Evolutionary conservation across 1,140 invertebrate species (phyloP).

Genomic region (Drosophila seguyi): DNA sequence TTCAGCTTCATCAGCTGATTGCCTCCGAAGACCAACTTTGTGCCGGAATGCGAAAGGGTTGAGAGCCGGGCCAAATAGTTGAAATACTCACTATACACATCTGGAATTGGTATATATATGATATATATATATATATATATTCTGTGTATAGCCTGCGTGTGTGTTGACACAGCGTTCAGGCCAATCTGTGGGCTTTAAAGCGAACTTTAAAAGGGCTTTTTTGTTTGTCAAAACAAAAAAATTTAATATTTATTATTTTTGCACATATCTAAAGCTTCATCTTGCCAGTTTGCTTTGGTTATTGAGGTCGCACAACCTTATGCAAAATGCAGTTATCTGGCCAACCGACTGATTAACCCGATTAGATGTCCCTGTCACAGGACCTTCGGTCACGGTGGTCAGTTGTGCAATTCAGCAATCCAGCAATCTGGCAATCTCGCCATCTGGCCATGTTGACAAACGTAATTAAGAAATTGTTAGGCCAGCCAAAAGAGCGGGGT

Average conservation of each 20-base stretch:
- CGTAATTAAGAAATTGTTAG: conserved; percentile 61
- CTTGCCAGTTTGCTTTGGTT: not conserved
- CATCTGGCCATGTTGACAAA: conserved; percentile 45
- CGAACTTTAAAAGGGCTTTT: not conserved
- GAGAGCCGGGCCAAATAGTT: conserved; percentile 2
- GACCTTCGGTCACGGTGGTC: conserved; percentile 20
- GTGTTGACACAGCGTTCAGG: conserved; percentile 29
- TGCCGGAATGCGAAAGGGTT: conserved; percentile 1
- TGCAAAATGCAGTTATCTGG: conserved; percentile 13
- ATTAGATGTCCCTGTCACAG: conserved; percentile 17
- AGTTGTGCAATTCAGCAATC: conserved; percentile 15
- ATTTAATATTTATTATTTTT: not conserved
- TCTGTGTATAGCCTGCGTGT: not conserved
- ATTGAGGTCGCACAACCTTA: not conserved
- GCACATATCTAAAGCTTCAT: not conserved
- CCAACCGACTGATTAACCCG: conserved; percentile 26
- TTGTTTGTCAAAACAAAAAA: too few relatives aligned
- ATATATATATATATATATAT: not conserved
- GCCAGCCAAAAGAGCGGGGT: not conserved
- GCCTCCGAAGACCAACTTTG: conserved; percentile 29
- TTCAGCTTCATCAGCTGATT: conserved; percentile 42
- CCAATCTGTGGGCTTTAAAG: conserved; percentile 10
- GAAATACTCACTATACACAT: not conserved
- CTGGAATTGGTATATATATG: too few relatives aligned
- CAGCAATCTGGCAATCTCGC: not conserved